Evolutionary conservation across 1,140 invertebrate species (phyloP).

Genomic region (Solenopsis fugax): DNA sequence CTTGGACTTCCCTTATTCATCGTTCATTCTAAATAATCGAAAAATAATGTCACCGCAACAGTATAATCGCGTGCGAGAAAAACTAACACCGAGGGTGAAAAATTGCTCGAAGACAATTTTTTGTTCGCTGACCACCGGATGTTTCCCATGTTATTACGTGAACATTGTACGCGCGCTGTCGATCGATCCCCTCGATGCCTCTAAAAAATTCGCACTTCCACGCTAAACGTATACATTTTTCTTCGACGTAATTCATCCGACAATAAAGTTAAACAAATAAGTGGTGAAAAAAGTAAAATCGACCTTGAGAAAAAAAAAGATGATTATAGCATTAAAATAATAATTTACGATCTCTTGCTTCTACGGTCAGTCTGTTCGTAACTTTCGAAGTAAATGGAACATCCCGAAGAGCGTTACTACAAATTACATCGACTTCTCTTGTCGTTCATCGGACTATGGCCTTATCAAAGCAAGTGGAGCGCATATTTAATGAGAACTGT

Average conservation of each 20-base stretch:
- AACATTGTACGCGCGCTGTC: neutral
- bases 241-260: neutral
- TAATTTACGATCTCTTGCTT: neutral
- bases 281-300: neutral
- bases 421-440: slow-evolving; percentile 1
- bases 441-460: neutral
- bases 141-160: slow-evolving; percentile 11
- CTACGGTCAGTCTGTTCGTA: neutral
- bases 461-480: slow-evolving; percentile 22
- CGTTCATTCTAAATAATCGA: neutral
- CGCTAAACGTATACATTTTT: neutral
- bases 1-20: neutral
- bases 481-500: neutral
- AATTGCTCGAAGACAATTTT: neutral
- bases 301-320: neutral
- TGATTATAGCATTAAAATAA: neutral
- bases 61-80: neutral
- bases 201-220: neutral
- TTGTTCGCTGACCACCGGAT: neutral
- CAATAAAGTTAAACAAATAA: neutral
- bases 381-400: slow-evolving; percentile 31
- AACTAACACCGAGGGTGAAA: neutral
- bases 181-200: neutral
- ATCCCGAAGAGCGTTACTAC: neutral
- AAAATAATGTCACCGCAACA: neutral